Percentiles rank a stretch among this genome's conserved stretches.
Evolutionary conservation across 23 tunicate genomes (phyloP).

Genomic region (Oikopleura dioica): DNA sequence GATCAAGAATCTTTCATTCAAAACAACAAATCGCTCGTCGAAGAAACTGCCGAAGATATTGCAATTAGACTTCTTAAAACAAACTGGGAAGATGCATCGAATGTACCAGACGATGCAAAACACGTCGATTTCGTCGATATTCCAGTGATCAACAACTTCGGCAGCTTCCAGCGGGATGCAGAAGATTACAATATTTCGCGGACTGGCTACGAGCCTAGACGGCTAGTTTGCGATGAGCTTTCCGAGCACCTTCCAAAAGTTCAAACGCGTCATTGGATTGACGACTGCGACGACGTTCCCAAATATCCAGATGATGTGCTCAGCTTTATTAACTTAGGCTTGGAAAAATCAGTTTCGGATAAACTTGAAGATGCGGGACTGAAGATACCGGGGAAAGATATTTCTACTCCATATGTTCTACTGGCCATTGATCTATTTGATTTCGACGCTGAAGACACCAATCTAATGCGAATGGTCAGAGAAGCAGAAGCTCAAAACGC

Average conservation of each 20-base stretch:
- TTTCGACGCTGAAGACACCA: background rate
- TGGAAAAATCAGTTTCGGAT: background rate
- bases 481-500: background rate
- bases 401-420: background rate
- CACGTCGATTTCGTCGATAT: too few relatives aligned
- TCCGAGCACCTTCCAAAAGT: background rate
- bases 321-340: background rate
- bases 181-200: background rate
- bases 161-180: too few relatives aligned
- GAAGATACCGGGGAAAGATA: background rate
- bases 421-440: background rate
- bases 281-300: background rate
- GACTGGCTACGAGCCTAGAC: background rate
- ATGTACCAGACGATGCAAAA: too few relatives aligned
- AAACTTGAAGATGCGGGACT: background rate
- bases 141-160: too few relatives aligned
- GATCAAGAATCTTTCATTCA: too few relatives aligned
- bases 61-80: too few relatives aligned
- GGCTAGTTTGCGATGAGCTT: background rate
- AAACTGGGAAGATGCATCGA: too few relatives aligned
- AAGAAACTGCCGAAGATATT: too few relatives aligned
- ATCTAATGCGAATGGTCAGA: background rate
- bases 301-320: background rate
- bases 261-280: background rate
- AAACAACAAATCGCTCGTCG: too few relatives aligned